These are phyloP conservation scores for Potamilus streckersoni DNA, from an alignment of 1,140 invertebrate species.

Conservation along the genomic window DNA sequence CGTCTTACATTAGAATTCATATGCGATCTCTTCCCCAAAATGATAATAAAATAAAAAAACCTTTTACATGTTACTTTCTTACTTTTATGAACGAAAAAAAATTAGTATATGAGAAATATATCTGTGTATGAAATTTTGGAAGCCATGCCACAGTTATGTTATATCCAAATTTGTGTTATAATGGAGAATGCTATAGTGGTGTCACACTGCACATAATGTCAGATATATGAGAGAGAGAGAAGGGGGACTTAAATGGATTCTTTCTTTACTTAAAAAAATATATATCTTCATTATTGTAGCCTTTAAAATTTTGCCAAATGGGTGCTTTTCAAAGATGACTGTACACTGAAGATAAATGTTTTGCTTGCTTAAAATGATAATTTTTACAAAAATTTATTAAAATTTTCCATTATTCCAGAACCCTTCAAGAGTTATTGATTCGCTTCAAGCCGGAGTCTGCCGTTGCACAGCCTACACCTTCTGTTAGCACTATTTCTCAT, in stretches of 20 bases:
- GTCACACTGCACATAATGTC: too few relatives aligned
- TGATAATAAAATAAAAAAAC: too few relatives aligned
- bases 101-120: too few relatives aligned
- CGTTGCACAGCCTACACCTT: constrained; percentile 42
- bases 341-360: not conserved
- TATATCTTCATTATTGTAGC: not conserved
- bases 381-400: not conserved
- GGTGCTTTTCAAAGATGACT: not conserved
- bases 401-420: constrained; percentile 59
- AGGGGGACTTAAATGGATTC: not conserved
- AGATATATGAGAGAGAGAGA: not conserved
- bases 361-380: too few relatives aligned
- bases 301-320: not conserved
- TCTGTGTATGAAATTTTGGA: too few relatives aligned
- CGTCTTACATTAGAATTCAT: too few relatives aligned
- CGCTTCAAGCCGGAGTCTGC: constrained; percentile 75
- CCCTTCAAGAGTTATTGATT: constrained; percentile 86
- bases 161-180: too few relatives aligned
- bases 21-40: too few relatives aligned
- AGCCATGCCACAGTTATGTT: too few relatives aligned
- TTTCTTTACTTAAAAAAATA: not conserved
- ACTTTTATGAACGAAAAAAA: too few relatives aligned
- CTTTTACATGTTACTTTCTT: too few relatives aligned
- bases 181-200: too few relatives aligned
- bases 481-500: constrained; percentile 62